Base-by-base conservation (phyloP, 2,113 vertebrate genomes). In the Cisticola juncidis region DNA sequence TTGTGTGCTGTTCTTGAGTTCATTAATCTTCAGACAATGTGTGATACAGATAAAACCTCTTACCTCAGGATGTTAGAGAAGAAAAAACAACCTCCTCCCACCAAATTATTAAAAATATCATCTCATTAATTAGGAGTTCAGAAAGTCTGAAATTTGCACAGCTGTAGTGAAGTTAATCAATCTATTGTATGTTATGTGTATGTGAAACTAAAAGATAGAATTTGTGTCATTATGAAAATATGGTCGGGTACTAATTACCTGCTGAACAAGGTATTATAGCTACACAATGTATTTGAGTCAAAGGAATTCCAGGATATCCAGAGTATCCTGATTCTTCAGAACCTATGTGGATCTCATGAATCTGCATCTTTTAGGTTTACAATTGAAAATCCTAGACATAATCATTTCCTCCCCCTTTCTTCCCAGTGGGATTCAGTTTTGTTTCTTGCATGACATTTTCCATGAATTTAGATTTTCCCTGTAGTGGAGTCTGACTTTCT, bases 31-130 rank as follows among this genome's bases (percentile, higher is more conserved):
- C 45, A 60, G 33, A n/a, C 11, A 56, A 26, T 56, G 6, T 2
- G 1, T 57, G 24, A 38, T 54, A 53, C 1, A 70, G 29, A 78
- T 78, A 53, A 7, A 73, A 69, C 8, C 17, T 38, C 26, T 77
- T 35, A 29, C 14, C 5, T 81, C 9, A 31, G 14, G 31, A 26
- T 42, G 3, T 28, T 48, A 44, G 15, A 91, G 21, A 74, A 58
- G 17, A 40, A 73, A 60, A 45, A 56, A 53, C 5, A n/a, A 38
- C 38, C 45, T 19, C 0, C 3, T 1, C 2, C 0, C 0, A 17
- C 0, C 0, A 17, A 54, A 42, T 33, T 8, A 53, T 80, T 60
- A 14, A 4, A 45, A 45, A 47, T 33, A 50, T 45, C 1, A 0
- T 14, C 12, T 51, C 50, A 42, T 48, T 73, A 54, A 50, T 33